Evolutionary conservation across 2,797 vertebrate species (phyloP), one percentile per base, ranked within the genome.

Genomic region (Pempheris klunzingeri): DNA sequence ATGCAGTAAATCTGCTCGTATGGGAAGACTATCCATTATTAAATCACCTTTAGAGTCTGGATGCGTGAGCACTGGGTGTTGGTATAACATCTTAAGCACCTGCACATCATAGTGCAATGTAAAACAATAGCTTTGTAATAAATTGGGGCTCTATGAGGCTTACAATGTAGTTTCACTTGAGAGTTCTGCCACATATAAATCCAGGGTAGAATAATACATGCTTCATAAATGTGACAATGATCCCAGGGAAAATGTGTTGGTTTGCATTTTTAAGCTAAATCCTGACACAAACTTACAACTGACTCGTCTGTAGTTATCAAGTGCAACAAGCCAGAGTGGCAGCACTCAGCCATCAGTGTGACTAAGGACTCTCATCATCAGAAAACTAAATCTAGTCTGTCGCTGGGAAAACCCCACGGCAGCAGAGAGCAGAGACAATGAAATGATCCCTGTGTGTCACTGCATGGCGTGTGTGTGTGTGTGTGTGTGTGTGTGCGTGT

Each of bases 401-500:
- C 55, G 32, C 77, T 77, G 71, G 68, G 83, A 78, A 78, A 81
- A 53, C 46, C 62, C 62, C 55, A 52, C 22, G 7, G 59, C 46
- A 61, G 59, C 46, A 61, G 60, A 83, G 67, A 89, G 89, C 82
- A 87, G 57, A 84, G 65, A 88, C 74, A 80, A 80, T 73, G 54
- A 84, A 80, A 81, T 78, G 81, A 80, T 84, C 74, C 41, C 54
- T 57, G 75, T 62, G 65, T 77, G 74, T 75, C 58, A 34, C 28
- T 55, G 38, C 47, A 57, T 58, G 14, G 12, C 36, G 50, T 59
- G 54, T 78, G 58, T 28, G 43, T 55, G 49, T 55, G 52, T 49
- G 43, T 12, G 36, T 43, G 39, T 26, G 57, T 20, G 38, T 59
- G 44, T 46, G 69, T 49, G 50, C 55, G 53, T 36, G 62, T 43